Conservation (phyloP, 2,113 vertebrate species). For the Spea bombifrons region DNA sequence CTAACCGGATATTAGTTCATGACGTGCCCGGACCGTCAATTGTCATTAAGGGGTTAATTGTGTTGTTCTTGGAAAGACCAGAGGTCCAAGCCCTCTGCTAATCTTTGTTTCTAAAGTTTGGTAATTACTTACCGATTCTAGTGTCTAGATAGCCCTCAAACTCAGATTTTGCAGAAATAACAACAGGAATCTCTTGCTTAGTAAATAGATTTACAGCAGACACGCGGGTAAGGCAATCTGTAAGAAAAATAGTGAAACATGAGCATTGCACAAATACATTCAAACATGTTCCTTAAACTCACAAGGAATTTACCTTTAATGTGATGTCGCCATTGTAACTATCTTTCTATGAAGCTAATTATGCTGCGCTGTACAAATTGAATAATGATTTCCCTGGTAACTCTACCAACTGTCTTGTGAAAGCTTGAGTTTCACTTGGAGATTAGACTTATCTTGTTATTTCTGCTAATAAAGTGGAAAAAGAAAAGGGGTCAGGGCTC, state of each 20-base stretch:
- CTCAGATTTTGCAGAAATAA: slow-evolving; percentile 71
- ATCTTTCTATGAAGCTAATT: neutral
- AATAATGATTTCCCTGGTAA: neutral
- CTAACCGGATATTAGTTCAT: too few relatives aligned
- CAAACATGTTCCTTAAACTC: neutral
- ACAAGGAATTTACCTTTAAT: neutral
- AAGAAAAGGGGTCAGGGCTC: neutral
- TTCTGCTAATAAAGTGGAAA: neutral
- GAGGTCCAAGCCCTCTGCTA: too few relatives aligned
- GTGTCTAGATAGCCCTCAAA: slow-evolving; percentile 80
- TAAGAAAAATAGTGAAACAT: slow-evolving; percentile 19
- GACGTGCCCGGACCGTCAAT: too few relatives aligned
- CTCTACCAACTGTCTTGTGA: neutral
- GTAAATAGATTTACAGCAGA: slow-evolving; percentile 82
- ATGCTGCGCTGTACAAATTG: neutral
- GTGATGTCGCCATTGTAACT: neutral
- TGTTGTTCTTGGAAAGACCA: too few relatives aligned
- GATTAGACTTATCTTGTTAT: neutral
- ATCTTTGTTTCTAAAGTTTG: too few relatives aligned
- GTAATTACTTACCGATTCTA: slow-evolving; percentile 76
- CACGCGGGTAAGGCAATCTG: slow-evolving; percentile 84
- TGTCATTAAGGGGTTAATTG: too few relatives aligned
- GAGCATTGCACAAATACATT: neutral
- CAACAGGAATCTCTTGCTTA: slow-evolving; percentile 79
- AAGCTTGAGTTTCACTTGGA: neutral